phyloP scores from a whole-genome alignment of 2,888 invertebrate species.

The Rhingia rostrata region DNA sequence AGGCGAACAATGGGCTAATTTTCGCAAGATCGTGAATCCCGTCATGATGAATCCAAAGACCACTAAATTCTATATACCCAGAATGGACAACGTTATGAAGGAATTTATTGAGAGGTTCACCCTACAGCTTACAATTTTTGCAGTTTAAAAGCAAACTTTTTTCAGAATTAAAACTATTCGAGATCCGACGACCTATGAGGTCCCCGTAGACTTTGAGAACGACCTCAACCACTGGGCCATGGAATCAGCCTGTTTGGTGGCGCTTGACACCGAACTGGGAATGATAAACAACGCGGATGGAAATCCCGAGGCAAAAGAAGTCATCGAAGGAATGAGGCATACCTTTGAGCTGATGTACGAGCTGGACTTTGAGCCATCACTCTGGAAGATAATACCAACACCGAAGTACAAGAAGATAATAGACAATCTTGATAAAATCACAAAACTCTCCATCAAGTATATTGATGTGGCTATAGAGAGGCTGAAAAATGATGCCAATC shows the following conservation, averaged over 20 bases:
- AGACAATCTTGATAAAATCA: slow-evolving; percentile 72
- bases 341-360: slow-evolving; percentile 75
- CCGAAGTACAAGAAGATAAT: slow-evolving; percentile 75
- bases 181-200: slow-evolving; percentile 77
- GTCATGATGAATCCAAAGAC: slow-evolving; percentile 86
- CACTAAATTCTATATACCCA: slow-evolving; percentile 83
- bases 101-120: slow-evolving; percentile 74
- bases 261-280: slow-evolving; percentile 79
- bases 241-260: slow-evolving; percentile 83
- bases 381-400: slow-evolving; percentile 77
- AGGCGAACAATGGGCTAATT: slow-evolving; percentile 86
- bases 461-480: slow-evolving; percentile 80
- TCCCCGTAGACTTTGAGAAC: slow-evolving; percentile 82
- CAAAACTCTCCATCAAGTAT: slow-evolving; percentile 76
- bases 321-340: slow-evolving; percentile 69
- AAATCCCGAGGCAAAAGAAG: slow-evolving; percentile 73
- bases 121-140: too few relatives aligned
- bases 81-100: slow-evolving; percentile 83
- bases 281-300: slow-evolving; percentile 72
- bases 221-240: slow-evolving; percentile 85
- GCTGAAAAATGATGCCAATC: slow-evolving; percentile 72
- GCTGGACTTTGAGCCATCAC: slow-evolving; percentile 77
- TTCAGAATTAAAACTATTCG: slow-evolving; percentile 77
- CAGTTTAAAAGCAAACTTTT: neutral
- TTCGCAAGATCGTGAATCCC: slow-evolving; percentile 87